Conservation (phyloP, 2,113 vertebrate species). For the Calypte anna region DNA sequence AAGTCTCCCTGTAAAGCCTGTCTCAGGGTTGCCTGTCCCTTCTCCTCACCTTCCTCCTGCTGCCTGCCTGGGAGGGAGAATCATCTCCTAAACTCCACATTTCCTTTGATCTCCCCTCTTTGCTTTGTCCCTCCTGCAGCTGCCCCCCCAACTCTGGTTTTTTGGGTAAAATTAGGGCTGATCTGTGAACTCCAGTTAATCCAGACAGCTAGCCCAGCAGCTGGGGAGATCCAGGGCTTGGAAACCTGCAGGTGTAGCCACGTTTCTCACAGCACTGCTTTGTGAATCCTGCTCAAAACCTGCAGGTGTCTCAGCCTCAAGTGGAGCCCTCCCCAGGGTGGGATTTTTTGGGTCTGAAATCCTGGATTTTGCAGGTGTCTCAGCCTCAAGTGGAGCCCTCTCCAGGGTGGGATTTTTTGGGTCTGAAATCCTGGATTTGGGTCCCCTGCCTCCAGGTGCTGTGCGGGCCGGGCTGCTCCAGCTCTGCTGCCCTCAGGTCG, state of each 20-base stretch:
- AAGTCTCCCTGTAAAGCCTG: not conserved
- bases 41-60: not conserved
- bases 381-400: not conserved
- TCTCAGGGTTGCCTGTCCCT: not conserved
- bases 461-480: too few species aligned
- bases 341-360: too few species aligned
- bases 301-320: too few species aligned
- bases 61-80: not conserved
- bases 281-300: too few species aligned
- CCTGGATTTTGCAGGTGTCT: too few species aligned
- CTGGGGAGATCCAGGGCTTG: too few species aligned
- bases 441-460: too few species aligned
- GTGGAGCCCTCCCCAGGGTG: too few species aligned
- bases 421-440: not conserved
- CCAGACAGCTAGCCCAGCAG: not conserved
- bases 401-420: not conserved
- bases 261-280: too few species aligned
- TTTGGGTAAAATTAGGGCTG: accelerated
- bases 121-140: not conserved
- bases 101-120: not conserved
- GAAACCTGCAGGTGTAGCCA: not conserved
- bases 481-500: not conserved
- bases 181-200: not conserved
- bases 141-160: too few species aligned
- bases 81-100: not conserved